These are phyloP conservation scores for Diuraphis noxia DNA, from an alignment of 1,140 invertebrate genomes.

Conservation along the genomic window DNA sequence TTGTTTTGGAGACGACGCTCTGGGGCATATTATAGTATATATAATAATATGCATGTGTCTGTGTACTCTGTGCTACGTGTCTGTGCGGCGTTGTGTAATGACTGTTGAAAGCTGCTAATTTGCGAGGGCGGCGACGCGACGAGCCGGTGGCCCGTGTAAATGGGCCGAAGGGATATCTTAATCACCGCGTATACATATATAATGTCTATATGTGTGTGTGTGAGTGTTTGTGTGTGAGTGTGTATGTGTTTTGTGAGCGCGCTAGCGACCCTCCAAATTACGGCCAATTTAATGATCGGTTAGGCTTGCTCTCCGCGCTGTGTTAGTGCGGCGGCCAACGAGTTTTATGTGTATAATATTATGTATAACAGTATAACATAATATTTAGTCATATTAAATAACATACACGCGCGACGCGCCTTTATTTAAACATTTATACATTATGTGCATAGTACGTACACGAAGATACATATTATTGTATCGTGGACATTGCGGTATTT, in stretches of 20 bases:
- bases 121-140: slow-evolving; percentile 46
- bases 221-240: too few species aligned
- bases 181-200: slow-evolving; percentile 23
- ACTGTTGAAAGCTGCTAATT: slow-evolving; percentile 53
- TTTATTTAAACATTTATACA: not conserved
- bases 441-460: too few species aligned
- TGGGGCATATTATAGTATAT: not conserved
- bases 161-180: slow-evolving; percentile 51
- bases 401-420: not conserved
- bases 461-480: not conserved
- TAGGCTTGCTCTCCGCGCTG: not conserved
- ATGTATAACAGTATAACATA: not conserved
- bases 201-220: too few species aligned
- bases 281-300: slow-evolving; percentile 52
- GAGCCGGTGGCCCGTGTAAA: slow-evolving; percentile 49
- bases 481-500: not conserved
- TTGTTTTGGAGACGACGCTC: slow-evolving; percentile 45
- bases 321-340: not conserved
- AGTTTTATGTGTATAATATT: not conserved
- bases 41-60: not conserved
- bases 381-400: too few species aligned
- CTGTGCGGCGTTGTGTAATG: slow-evolving; percentile 19
- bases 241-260: not conserved
- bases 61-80: not conserved
- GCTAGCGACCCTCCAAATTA: slow-evolving; percentile 46